These are phyloP conservation scores for Andrena minutula DNA, from an alignment of 2,888 invertebrate species.

Conservation along the genomic window DNA sequence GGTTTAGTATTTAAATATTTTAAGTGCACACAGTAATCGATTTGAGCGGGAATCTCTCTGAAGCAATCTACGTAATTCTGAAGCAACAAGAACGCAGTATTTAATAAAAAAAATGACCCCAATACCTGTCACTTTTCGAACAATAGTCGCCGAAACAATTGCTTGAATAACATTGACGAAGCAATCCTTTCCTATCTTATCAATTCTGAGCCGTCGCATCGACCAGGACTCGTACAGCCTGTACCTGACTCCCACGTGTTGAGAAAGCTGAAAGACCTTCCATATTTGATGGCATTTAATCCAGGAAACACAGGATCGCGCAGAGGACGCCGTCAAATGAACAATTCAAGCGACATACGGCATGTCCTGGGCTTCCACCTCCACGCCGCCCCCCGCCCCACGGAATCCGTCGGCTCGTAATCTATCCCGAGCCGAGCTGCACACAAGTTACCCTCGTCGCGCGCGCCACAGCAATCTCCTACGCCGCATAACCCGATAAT, in stretches of 20 bases:
- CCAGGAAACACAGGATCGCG: neutral
- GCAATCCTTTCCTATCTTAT: neutral
- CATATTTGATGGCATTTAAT: constrained; percentile 37
- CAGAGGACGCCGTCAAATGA: constrained; percentile 50
- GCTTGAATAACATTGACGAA: neutral
- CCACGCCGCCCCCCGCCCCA: constrained; percentile 17
- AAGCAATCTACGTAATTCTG: too few relatives aligned
- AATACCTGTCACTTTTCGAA: too few relatives aligned
- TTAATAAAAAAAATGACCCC: too few relatives aligned
- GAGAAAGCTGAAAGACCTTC: constrained; percentile 39
- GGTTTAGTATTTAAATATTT: too few relatives aligned
- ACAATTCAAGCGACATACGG: constrained; percentile 64
- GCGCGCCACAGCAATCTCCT: constrained; percentile 73
- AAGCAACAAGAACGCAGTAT: too few relatives aligned
- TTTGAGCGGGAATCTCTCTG: too few relatives aligned
- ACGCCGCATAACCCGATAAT: constrained; percentile 77
- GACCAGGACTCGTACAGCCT: neutral
- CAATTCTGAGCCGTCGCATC: too few relatives aligned
- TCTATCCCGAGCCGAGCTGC: constrained; percentile 69
- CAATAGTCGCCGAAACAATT: too few relatives aligned
- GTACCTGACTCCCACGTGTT: constrained; percentile 11
- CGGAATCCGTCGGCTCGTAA: constrained; percentile 62
- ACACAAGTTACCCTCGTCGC: constrained; percentile 67
- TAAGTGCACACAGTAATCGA: too few relatives aligned
- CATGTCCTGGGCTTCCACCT: constrained; percentile 39